Conservation (phyloP, 2,113 vertebrate genomes). For the Strix aluco region DNA sequence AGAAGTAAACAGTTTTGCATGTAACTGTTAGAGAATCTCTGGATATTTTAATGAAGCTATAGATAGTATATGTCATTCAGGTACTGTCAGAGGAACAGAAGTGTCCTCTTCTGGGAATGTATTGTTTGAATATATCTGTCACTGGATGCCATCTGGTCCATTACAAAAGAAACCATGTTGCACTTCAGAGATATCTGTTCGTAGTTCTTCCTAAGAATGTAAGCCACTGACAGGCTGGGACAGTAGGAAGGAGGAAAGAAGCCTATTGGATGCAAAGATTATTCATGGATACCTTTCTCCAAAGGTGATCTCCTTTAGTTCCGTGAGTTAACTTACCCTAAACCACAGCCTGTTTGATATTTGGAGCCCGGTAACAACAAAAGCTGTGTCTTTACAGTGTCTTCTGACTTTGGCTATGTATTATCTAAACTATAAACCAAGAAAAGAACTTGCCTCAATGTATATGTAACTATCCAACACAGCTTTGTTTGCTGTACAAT, state of each 20-base stretch:
- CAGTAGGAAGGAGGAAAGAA: neutral
- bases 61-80: neutral
- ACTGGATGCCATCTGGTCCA: constrained; percentile 4
- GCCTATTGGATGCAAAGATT: neutral
- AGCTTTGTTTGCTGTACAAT: neutral
- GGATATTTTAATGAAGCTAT: neutral
- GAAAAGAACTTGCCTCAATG: neutral
- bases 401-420: neutral
- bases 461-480: neutral
- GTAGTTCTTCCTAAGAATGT: neutral
- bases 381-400: neutral
- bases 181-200: neutral
- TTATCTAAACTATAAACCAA: neutral
- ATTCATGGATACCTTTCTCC: neutral
- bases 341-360: neutral
- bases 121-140: neutral
- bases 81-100: neutral
- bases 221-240: neutral
- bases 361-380: neutral
- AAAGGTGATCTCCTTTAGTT: neutral
- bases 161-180: neutral
- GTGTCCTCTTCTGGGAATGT: neutral
- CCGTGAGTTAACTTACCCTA: neutral
- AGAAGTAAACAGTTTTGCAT: neutral
- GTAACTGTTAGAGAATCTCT: neutral